These are phyloP conservation scores for Lophochroa leadbeateri DNA, from an alignment of 2,113 vertebrate genomes.

Conservation along the genomic window DNA sequence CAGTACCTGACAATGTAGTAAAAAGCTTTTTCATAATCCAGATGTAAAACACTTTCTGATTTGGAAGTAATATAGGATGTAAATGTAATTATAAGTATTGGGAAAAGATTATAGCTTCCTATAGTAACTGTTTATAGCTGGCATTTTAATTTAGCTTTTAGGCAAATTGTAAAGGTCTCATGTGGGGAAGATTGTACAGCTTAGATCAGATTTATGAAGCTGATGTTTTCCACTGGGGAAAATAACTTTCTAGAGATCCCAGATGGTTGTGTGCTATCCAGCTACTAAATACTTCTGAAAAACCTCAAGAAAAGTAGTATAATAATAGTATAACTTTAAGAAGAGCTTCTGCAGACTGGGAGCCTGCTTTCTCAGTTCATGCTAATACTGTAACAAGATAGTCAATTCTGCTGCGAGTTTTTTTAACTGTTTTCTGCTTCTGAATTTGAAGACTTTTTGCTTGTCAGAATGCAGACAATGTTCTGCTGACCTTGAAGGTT, in stretches of 20 bases:
- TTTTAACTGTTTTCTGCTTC: background rate
- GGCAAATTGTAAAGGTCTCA: background rate
- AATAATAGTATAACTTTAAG: background rate
- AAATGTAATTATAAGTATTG: background rate
- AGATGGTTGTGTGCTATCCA: background rate
- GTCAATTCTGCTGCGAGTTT: background rate
- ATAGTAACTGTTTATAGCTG: slow-evolving; percentile 3
- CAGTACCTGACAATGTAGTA: background rate
- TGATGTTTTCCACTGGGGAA: background rate
- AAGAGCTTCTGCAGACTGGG: background rate
- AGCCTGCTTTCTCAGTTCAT: background rate
- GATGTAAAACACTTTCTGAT: background rate
- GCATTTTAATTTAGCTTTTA: slow-evolving; percentile 16
- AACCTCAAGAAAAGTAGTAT: background rate
- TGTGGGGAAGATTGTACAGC: background rate
- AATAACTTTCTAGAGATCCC: slow-evolving; percentile 14
- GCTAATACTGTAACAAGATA: background rate
- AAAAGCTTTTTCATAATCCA: background rate
- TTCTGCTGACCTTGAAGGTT: background rate
- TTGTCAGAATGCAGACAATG: background rate
- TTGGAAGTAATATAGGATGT: background rate
- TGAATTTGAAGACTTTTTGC: background rate
- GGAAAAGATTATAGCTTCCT: background rate
- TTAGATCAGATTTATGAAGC: slow-evolving; percentile 25
- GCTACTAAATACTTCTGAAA: background rate